Evolutionary conservation across 2,888 invertebrate species (phyloP).

Genomic region (Plutella xylostella): DNA sequence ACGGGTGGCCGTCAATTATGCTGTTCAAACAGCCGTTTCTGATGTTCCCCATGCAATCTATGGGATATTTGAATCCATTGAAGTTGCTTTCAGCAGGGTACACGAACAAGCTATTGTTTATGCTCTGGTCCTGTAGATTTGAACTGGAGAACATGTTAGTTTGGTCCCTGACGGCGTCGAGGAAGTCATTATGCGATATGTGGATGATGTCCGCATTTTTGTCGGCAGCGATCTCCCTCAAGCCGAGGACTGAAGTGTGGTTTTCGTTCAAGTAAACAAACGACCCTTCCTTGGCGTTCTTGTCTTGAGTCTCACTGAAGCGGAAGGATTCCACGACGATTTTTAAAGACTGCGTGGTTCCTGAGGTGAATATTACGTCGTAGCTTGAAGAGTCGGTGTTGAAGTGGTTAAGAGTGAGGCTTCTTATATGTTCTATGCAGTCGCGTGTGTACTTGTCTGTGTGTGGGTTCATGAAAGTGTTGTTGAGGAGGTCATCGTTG

Average conservation of each 20-base stretch:
- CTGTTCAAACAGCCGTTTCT: constrained; percentile 69
- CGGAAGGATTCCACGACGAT: constrained; percentile 84
- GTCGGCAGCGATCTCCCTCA: constrained; percentile 80
- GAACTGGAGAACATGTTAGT: no score
- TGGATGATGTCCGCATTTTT: constrained; percentile 67
- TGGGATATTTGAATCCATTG: constrained; percentile 90
- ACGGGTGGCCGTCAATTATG: constrained; percentile 39
- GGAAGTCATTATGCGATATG: constrained; percentile 69
- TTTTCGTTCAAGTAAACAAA: constrained; percentile 90
- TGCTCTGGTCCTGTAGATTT: no score
- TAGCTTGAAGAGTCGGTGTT: constrained; percentile 85
- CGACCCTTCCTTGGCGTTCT: constrained; percentile 55
- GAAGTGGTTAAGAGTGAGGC: constrained; percentile 86
- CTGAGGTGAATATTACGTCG: constrained; percentile 92
- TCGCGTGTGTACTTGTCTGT: constrained; percentile 86
- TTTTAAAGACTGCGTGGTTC: constrained; percentile 90
- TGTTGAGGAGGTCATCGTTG: constrained; percentile 74
- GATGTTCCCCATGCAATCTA: constrained; percentile 75
- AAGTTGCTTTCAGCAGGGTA: constrained; percentile 97
- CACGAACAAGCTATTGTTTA: constrained; percentile 80
- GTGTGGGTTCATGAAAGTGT: constrained; percentile 93
- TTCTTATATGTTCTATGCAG: constrained; percentile 85
- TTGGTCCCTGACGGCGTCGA: constrained; percentile 23
- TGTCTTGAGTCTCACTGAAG: constrained; percentile 46
- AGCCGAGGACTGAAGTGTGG: constrained; percentile 95